Percentiles rank a stretch among this genome's conserved stretches.
Evolutionary conservation across 2,888 invertebrate genomes (phyloP).

Genomic region (Rhyacophila evoluta): DNA sequence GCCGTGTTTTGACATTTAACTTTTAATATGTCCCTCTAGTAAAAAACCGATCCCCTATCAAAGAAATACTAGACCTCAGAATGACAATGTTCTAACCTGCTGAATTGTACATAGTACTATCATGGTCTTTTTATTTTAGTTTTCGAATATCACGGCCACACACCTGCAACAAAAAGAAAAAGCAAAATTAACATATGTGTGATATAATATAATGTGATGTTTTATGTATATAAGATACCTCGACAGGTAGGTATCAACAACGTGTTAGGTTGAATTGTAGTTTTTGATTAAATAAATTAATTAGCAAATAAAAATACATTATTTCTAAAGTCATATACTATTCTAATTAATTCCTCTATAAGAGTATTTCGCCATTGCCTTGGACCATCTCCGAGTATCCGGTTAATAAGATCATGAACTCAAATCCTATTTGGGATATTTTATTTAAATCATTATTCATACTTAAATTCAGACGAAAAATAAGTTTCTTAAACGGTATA

Average conservation of each 20-base stretch:
- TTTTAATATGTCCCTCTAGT: not conserved
- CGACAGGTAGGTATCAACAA: too few relatives aligned
- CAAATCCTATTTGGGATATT: too few relatives aligned
- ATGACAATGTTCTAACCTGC: conserved; percentile 2
- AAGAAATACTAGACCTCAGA: not conserved
- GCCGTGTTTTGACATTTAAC: not conserved
- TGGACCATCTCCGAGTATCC: too few relatives aligned
- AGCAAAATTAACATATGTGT: conserved; percentile 69
- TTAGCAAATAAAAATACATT: not conserved
- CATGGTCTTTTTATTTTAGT: conserved; percentile 15
- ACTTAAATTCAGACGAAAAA: too few relatives aligned
- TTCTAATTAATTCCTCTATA: too few relatives aligned
- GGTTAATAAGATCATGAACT: too few relatives aligned
- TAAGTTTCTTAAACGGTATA: too few relatives aligned
- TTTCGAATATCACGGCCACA: conserved; percentile 57
- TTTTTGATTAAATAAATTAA: conserved; percentile 5
- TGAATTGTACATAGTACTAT: conserved; percentile 13
- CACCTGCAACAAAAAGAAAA: conserved; percentile 71
- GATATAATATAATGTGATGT: conserved; percentile 11
- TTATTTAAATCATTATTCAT: too few relatives aligned
- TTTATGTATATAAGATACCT: not conserved
- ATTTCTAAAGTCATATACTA: too few relatives aligned
- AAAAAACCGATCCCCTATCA: not conserved
- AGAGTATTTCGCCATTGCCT: too few relatives aligned
- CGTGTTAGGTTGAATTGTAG: not conserved